These are phyloP conservation scores for Eulithis prunata DNA, from an alignment of 2,888 invertebrate species.

Conservation along the genomic window DNA sequence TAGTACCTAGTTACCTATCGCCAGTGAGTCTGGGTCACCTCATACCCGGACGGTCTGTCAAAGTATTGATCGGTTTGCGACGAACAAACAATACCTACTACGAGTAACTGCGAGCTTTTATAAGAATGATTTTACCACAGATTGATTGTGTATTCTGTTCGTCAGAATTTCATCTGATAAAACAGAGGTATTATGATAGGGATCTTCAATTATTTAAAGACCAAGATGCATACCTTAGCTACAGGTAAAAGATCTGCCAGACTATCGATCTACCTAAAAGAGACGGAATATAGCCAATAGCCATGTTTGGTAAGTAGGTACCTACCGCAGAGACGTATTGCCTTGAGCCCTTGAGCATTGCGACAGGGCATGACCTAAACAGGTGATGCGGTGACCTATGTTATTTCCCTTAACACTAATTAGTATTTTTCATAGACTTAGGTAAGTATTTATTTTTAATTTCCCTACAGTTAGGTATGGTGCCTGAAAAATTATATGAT, in stretches of 20 bases:
- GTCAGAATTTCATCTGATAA: too few species aligned
- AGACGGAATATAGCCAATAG: neutral
- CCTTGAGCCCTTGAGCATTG: neutral
- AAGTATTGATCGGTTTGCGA: conserved; percentile 59
- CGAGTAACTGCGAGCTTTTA: neutral
- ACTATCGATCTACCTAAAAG: too few species aligned
- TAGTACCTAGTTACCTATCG: conserved; percentile 29
- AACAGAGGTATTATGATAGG: too few species aligned
- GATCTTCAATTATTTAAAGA: too few species aligned
- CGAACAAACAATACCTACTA: conserved; percentile 39
- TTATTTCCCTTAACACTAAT: conserved; percentile 12
- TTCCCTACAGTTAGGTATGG: conserved; percentile 11
- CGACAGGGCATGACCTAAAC: neutral
- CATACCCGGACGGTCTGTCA: conserved; percentile 41
- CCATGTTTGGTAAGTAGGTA: neutral
- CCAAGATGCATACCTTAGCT: too few species aligned
- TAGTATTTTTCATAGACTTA: neutral
- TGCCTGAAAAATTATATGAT: too few species aligned
- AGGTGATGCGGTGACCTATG: conserved; percentile 11
- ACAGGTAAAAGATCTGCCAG: too few species aligned
- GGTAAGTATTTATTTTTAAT: conserved; percentile 8
- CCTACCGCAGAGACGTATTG: neutral
- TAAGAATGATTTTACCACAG: neutral
- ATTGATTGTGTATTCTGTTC: neutral
- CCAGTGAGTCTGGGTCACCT: conserved; percentile 55